Conservation (phyloP, 2,888 invertebrate species). For the Parnassius apollo region DNA sequence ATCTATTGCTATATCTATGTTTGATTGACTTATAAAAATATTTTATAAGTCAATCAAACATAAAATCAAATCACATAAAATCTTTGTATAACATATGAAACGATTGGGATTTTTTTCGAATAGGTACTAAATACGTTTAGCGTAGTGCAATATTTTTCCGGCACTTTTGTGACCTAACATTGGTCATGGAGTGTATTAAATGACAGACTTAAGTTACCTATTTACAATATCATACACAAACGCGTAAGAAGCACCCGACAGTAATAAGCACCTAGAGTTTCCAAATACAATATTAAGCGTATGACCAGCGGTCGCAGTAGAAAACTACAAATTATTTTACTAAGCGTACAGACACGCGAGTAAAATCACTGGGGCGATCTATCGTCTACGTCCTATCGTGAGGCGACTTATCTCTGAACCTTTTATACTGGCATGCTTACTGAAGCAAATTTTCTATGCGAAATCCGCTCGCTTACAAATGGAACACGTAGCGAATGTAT, state of each 20-base stretch:
- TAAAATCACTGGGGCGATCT: constrained; percentile 58
- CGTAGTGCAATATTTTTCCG: constrained; percentile 25
- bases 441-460: constrained; percentile 6
- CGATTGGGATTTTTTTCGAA: constrained; percentile 11
- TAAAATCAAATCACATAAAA: too few relatives aligned
- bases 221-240: constrained; percentile 75
- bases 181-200: constrained; percentile 67
- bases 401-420: constrained; percentile 1
- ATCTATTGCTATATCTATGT: too few relatives aligned
- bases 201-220: constrained; percentile 68
- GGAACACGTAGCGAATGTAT: constrained; percentile 5
- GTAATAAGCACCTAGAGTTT: constrained; percentile 79
- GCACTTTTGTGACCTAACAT: constrained; percentile 57
- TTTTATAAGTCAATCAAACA: too few relatives aligned
- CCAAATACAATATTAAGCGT: constrained; percentile 74
- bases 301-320: constrained; percentile 58
- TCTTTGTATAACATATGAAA: too few relatives aligned
- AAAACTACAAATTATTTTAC: constrained; percentile 43
- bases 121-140: constrained; percentile 8
- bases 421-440: constrained; percentile 8
- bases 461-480: constrained; percentile 6
- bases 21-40: too few relatives aligned
- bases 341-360: constrained; percentile 43
- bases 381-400: constrained; percentile 28
- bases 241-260: constrained; percentile 79